Base-by-base conservation (phyloP, 2,113 vertebrate genomes). In the Pitta sordida region DNA sequence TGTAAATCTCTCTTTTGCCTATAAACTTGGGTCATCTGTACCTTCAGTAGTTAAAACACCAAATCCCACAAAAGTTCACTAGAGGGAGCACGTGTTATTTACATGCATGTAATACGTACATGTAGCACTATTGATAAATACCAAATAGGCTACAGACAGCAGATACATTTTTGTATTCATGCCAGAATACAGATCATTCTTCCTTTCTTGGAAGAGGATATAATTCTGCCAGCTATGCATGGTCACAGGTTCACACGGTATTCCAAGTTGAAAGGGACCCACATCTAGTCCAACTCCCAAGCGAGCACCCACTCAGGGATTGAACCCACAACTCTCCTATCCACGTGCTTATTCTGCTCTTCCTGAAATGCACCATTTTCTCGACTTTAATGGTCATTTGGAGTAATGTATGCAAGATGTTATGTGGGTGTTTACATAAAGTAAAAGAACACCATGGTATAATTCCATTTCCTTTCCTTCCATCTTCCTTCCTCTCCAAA, bases 1-100 rank as follows among this genome's bases (percentile, higher is more conserved):
- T n/a, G n/a, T n/a, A n/a, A n/a, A n/a, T 67, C 19, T 1, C 22
- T 29, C 4, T 88, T 65, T 43, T 91, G 20, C 23, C 9, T 71
- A 5, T 30, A 26, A 58, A 43, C 21, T 48, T 65, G 46, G n/a
- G 39, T 24, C 2, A 6, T 48, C 16, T 7, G 3, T 60, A 22
- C 10, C 23, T 52, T 63, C 32, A 23, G 16, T 37, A 41, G 39
- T 59, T 64, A 23, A 29, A 92, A 39, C 43, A 29, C 44, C 22
- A 49, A 81, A 67, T 95, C 10, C 56, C 76, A 32, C n/a, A 32
- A 4, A 78, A 36, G 7, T 65, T 93, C 96, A 59, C 89, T 92
- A 95, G 95, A 91, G 94, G 95, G 94, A 83, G 95, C 4, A 0
- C 79, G 91, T 90, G 95, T 76, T 71, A 56, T 77, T 83, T 46